Conservation (phyloP, 1,140 invertebrate species). For the Maniola jurtina region DNA sequence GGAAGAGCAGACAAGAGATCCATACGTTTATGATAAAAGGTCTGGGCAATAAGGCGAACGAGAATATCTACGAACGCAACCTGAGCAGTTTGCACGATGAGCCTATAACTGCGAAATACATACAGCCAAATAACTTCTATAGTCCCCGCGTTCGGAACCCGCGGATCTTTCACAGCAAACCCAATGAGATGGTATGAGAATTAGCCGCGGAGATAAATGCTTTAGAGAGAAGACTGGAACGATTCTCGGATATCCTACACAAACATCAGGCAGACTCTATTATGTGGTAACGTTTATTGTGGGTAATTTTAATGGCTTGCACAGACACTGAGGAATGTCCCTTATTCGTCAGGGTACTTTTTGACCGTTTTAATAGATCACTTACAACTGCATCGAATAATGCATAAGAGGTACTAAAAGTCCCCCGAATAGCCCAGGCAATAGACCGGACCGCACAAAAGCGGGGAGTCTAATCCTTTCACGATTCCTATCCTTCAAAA, state of each 20-base stretch:
- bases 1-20: constrained; percentile 56
- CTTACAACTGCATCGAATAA: no score
- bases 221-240: constrained; percentile 75
- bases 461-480: no score
- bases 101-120: constrained; percentile 68
- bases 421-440: no score
- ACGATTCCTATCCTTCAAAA: no score
- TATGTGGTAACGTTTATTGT: constrained; percentile 63
- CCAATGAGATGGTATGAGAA: constrained; percentile 77
- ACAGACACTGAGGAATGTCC: no score
- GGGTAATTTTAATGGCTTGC: neutral
- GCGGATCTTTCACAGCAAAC: constrained; percentile 68
- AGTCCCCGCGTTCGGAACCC: constrained; percentile 71
- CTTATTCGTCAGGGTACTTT: no score
- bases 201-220: constrained; percentile 78
- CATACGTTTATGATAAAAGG: constrained; percentile 62
- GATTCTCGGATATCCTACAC: constrained; percentile 71
- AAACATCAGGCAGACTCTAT: constrained; percentile 77
- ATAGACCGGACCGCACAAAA: no score
- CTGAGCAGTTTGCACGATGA: constrained; percentile 53
- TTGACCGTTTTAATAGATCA: no score
- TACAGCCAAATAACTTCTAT: constrained; percentile 76
- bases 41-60: constrained; percentile 55
- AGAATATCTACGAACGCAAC: constrained; percentile 72
- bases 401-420: no score